Conservation (phyloP, 2,888 invertebrate genomes). For the Autographa pulchrina region DNA sequence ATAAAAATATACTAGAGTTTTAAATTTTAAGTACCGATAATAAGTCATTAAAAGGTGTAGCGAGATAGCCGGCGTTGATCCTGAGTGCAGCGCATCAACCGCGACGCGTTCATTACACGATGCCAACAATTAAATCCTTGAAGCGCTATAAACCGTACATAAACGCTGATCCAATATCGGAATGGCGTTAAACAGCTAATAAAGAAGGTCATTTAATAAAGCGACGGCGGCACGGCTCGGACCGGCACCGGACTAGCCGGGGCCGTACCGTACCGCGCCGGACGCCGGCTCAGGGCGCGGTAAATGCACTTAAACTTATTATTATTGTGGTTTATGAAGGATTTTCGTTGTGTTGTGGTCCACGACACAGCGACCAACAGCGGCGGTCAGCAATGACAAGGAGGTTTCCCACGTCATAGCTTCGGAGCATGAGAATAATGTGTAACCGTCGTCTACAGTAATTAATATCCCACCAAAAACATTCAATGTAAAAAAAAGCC, state of each 20-base stretch:
- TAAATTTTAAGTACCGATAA: background rate
- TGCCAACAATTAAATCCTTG: constrained; percentile 53
- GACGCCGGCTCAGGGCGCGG: constrained; percentile 46
- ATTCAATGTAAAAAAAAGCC: too few relatives aligned
- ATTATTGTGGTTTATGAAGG: constrained; percentile 59
- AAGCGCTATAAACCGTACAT: constrained; percentile 53
- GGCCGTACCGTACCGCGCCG: constrained; percentile 50
- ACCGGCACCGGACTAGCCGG: constrained; percentile 52
- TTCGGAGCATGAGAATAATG: constrained; percentile 28
- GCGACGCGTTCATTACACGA: constrained; percentile 45
- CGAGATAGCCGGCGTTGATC: background rate
- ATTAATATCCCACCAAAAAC: too few relatives aligned
- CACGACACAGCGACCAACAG: constrained; percentile 5
- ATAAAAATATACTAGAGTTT: background rate
- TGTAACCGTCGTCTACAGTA: constrained; percentile 11
- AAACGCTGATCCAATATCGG: constrained; percentile 62
- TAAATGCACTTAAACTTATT: constrained; percentile 61
- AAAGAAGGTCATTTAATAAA: constrained; percentile 62
- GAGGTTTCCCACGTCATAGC: constrained; percentile 25
- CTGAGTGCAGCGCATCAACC: background rate
- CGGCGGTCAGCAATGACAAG: background rate
- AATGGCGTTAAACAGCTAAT: constrained; percentile 58
- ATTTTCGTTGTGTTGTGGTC: constrained; percentile 35
- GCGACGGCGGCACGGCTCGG: constrained; percentile 31
- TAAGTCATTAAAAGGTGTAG: background rate